phyloP scores from a whole-genome alignment of 2,888 invertebrate genomes.

The Acleris laterana region DNA sequence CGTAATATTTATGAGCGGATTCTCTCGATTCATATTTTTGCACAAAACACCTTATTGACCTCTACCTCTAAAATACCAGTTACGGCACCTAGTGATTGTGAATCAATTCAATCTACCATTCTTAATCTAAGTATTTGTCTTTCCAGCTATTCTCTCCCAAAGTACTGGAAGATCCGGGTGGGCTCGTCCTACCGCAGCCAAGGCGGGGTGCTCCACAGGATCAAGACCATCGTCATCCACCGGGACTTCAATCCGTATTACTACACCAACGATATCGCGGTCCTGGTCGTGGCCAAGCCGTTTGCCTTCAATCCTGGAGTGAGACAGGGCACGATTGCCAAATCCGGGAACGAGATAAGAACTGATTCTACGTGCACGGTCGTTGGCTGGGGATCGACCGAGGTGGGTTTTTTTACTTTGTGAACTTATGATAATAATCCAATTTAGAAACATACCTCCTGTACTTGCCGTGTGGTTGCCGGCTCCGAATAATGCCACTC shows the following conservation, averaged over 20 bases:
- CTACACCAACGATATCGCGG: slow-evolving; percentile 70
- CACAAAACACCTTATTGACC: too few relatives aligned
- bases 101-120: too few relatives aligned
- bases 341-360: slow-evolving; percentile 61
- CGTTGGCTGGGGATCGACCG: slow-evolving; percentile 72
- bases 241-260: slow-evolving; percentile 63
- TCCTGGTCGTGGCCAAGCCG: slow-evolving; percentile 59
- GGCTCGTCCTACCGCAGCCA: slow-evolving; percentile 68
- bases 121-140: background rate
- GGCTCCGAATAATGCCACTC: too few relatives aligned
- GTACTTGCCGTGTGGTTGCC: too few relatives aligned
- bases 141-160: slow-evolving; percentile 66
- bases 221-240: slow-evolving; percentile 67
- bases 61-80: too few relatives aligned
- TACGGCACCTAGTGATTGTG: too few relatives aligned
- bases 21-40: too few relatives aligned
- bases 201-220: slow-evolving; percentile 64
- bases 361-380: slow-evolving; percentile 61
- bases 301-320: slow-evolving; percentile 61
- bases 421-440: background rate
- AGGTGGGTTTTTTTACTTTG: slow-evolving; percentile 50
- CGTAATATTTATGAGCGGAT: too few relatives aligned
- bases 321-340: slow-evolving; percentile 69
- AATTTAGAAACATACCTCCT: too few relatives aligned
- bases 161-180: slow-evolving; percentile 71